Conservation (phyloP, 1,140 invertebrate species). For the Mactra quadrangularis region DNA sequence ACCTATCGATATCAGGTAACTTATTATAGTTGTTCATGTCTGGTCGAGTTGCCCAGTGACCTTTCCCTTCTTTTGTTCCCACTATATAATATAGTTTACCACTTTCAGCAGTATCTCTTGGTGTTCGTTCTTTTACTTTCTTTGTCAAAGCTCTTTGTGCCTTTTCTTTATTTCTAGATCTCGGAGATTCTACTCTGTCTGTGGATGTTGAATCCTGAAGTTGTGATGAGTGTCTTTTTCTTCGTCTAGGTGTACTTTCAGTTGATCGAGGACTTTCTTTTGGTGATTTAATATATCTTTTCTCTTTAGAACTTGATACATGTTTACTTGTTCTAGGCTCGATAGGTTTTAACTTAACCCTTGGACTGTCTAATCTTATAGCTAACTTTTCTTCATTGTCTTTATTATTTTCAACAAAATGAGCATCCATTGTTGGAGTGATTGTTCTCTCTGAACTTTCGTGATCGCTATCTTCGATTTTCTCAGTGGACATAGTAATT, state of each 20-base stretch:
- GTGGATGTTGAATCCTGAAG: no score
- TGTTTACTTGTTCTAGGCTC: neutral
- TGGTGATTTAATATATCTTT: neutral
- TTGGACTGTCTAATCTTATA: neutral
- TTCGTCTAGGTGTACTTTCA: neutral
- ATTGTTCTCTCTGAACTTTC: constrained; percentile 48
- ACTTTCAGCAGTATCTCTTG: neutral
- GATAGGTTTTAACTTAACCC: neutral
- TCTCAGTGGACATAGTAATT: constrained; percentile 16
- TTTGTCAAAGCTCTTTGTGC: constrained; percentile 34
- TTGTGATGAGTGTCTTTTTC: neutral
- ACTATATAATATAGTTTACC: constrained; percentile 43
- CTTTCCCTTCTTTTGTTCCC: constrained; percentile 34
- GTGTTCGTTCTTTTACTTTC: constrained; percentile 5
- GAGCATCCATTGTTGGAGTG: constrained; percentile 36
- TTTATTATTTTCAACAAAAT: constrained; percentile 4
- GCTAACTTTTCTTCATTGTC: neutral
- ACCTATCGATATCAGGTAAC: neutral
- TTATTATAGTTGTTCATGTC: neutral
- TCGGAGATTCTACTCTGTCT: neutral
- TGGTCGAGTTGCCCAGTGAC: constrained; percentile 26
- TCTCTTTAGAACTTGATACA: neutral
- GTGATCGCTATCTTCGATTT: constrained; percentile 2
- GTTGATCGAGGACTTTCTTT: neutral
- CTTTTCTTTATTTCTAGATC: constrained; percentile 31